Evolutionary conservation across 2,888 invertebrate species (phyloP).

Genomic region (Lutraria lutraria): DNA sequence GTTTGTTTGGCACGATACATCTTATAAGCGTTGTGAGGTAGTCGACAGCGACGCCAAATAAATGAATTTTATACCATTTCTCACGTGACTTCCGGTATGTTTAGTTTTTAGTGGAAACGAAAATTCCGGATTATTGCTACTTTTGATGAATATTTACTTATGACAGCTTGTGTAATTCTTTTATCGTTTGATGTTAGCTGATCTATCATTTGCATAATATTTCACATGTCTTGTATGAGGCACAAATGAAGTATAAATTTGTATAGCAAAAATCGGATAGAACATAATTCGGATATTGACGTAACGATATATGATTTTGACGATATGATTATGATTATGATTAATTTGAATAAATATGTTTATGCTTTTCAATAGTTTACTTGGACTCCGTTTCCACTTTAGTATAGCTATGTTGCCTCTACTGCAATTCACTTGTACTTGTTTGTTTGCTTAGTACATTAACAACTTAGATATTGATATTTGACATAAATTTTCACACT

Average conservation of each 20-base stretch:
- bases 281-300: not conserved
- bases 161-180: not conserved
- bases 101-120: not conserved
- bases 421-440: too few species aligned
- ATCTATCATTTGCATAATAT: not conserved
- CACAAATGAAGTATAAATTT: not conserved
- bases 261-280: not conserved
- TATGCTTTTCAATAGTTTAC: too few species aligned
- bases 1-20: too few species aligned
- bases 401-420: too few species aligned
- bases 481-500: too few species aligned
- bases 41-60: not conserved
- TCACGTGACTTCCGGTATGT: slow-evolving; percentile 24
- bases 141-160: not conserved
- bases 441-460: too few species aligned
- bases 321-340: too few species aligned
- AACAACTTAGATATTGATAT: too few species aligned
- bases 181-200: not conserved
- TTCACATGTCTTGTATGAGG: not conserved
- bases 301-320: not conserved
- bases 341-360: too few species aligned
- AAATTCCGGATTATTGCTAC: not conserved
- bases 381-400: too few species aligned
- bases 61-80: not conserved
- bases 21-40: too few species aligned